Evolutionary conservation across 2,113 vertebrate species (phyloP), one percentile per base, ranked within the genome.

Genomic region (Heterotis niloticus): DNA sequence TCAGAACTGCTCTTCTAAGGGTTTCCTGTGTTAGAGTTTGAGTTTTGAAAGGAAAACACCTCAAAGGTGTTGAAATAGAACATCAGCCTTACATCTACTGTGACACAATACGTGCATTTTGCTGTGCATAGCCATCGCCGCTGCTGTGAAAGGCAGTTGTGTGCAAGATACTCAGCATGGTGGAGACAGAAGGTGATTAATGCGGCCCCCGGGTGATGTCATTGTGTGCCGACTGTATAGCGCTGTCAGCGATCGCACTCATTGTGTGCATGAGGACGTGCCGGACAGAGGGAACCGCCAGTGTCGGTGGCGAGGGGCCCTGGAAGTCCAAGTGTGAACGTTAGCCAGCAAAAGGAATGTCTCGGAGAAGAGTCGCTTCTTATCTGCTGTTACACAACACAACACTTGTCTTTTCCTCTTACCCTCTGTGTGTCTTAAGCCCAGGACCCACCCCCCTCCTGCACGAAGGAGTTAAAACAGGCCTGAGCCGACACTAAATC

Each of bases 401-500:
- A 44, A 29, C 54, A 12, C 29, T 87, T 86, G 83, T 78, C 83
- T 65, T 87, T 86, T 89, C 88, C 82, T 87, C 85, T 81, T 20
- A 79, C 81, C 81, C 82, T 86, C 82, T 82, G 84, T 79, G 86
- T 83, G 86, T 76, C 34, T 85, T 78, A 80, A 83, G 84, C 76
- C 44, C 85, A 51, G 54, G 56, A 24, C 86, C 89, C 89, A 83
- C 88, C 85, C 84, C 17, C 78, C 82, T 83, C 82, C 80, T 84
- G 77, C 85, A 91, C 90, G 88, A 89, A 89, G 86, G 86, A 91
- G 88, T 87, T 87, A 80, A 85, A 87, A 87, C 83, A 79, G 84
- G 83, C 83, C 81, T 84, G 78, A 85, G 83, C 80, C 83, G 83
- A 85, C 85, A 87, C 90, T 90, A 87, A 83, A 90, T 89, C 88